Base-by-base conservation (phyloP, 2,113 vertebrate genomes). In the Apeltes quadracus region DNA sequence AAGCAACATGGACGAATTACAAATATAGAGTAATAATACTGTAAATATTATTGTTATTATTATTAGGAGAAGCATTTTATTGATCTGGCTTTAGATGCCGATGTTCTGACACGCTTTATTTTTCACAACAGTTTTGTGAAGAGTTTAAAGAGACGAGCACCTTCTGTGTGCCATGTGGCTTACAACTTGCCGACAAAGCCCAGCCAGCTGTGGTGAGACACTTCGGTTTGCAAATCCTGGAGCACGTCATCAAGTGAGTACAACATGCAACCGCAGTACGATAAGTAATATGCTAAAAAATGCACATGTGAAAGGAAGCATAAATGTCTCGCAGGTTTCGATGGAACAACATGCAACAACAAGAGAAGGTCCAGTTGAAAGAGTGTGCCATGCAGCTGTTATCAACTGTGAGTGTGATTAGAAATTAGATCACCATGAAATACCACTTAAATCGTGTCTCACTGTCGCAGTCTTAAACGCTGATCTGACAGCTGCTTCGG, bases 171-270 rank as follows among this genome's bases (percentile, higher is more conserved):
- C 96, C 95, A 41, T 99, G 97, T 81, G 97, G 97, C 69, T 92
- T 99, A 84, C 95, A 93, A 84, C 82, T 99, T 82, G 95, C 97
- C 0, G 96, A 97, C 82, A 97, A 95, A 93, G 93, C 94, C 1
- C 97, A 99, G 54, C 89, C 94, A 7, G 93, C 96, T 69, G 93
- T 98, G 72, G 93, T 99, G 84, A 94, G 98, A 89, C 98, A 99
- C 91, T 99, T 99, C 76, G 98, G 98, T 61, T 93, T 99, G 87
- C 98, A 99, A 91, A 96, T 98, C 72, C 78, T 99, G 93, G 98
- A 99, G 84, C 98, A 99, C 54, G 96, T 97, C 75, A 95, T 99
- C 87, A 99, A 99, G 98, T 99, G 92, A 95, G 98, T 91, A 12
- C 2, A 11, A 56, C 36, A 3, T 13, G 10, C 16, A 14, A 18